A percentile compares a stretch with the other conserved stretches of the same genome.
phyloP scores from a whole-genome alignment of 2,113 vertebrate genomes.

The Callipepla californica region DNA sequence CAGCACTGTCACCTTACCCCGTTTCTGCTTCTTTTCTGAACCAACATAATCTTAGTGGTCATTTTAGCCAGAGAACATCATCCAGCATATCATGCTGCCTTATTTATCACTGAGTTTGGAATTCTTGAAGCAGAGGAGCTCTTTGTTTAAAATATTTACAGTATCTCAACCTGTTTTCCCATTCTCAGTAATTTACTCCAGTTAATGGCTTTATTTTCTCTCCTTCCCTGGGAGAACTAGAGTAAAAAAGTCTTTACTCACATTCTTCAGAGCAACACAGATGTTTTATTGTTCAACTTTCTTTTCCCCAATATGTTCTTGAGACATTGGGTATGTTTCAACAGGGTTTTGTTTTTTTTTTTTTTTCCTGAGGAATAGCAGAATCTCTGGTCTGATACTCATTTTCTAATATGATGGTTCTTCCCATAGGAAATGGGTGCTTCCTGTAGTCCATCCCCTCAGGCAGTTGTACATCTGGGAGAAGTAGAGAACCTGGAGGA shows the following conservation, averaged over 20 bases:
- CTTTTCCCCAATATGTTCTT: neutral
- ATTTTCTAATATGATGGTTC: neutral
- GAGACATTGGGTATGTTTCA: neutral
- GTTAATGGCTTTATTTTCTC: neutral
- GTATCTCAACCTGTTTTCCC: neutral
- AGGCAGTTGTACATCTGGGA: conserved; percentile 76
- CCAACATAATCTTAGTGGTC: neutral
- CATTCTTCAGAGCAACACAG: neutral
- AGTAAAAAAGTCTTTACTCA: neutral
- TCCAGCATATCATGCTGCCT: neutral
- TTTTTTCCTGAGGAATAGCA: neutral
- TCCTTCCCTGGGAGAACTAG: neutral
- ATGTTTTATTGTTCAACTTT: neutral
- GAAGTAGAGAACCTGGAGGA: conserved; percentile 90
- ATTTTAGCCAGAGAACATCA: neutral
- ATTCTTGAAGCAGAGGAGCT: neutral
- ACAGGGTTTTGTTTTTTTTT: neutral
- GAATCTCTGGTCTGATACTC: neutral
- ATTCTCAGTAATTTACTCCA: neutral
- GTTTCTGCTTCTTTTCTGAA: neutral
- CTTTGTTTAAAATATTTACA: neutral
- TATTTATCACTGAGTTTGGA: neutral
- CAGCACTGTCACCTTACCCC: neutral
- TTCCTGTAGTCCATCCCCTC: conserved; percentile 72
- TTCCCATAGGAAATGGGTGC: conserved; percentile 81